Evolutionary conservation across 2,888 invertebrate species (phyloP).

Genomic region (Quadriops clusia): DNA sequence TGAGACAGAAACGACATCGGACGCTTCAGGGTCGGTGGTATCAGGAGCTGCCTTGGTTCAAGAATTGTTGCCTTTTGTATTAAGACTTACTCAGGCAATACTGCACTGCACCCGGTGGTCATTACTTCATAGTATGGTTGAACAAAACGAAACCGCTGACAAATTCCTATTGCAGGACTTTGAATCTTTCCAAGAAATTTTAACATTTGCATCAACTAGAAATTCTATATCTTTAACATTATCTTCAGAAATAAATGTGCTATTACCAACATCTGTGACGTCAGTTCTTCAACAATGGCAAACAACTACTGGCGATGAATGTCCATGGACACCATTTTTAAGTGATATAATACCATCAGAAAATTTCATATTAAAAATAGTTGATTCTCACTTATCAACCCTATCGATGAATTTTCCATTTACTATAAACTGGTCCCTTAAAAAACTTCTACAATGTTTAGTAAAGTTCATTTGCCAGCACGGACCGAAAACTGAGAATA

Average conservation of each 20-base stretch:
- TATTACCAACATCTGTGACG: constrained; percentile 44
- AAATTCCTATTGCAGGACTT: constrained; percentile 39
- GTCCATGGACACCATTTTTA: constrained; percentile 54
- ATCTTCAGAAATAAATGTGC: constrained; percentile 41
- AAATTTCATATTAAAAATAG: constrained; percentile 62
- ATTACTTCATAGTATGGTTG: constrained; percentile 30
- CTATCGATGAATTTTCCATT: constrained; percentile 48
- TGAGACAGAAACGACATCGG: constrained; percentile 32
- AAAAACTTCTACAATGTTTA: constrained; percentile 50
- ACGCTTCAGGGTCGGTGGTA: constrained; percentile 30
- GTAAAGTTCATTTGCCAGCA: constrained; percentile 54
- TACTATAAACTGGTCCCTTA: constrained; percentile 50
- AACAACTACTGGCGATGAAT: constrained; percentile 41
- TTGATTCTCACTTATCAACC: constrained; percentile 53
- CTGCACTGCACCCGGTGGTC: constrained; percentile 44
- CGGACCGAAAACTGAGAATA: constrained; percentile 49
- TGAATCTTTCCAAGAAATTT: constrained; percentile 32
- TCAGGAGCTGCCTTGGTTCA: constrained; percentile 38
- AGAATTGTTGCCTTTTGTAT: constrained; percentile 53
- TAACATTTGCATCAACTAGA: constrained; percentile 36
- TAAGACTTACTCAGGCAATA: constrained; percentile 52
- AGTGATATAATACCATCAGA: constrained; percentile 75
- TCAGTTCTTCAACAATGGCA: constrained; percentile 53
- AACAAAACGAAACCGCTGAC: constrained; percentile 31
- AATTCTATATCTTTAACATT: constrained; percentile 31